A percentile compares a stretch with the other conserved stretches of the same genome.
Conservation (phyloP, 1,140 invertebrate species). For the Nasonia giraulti region DNA sequence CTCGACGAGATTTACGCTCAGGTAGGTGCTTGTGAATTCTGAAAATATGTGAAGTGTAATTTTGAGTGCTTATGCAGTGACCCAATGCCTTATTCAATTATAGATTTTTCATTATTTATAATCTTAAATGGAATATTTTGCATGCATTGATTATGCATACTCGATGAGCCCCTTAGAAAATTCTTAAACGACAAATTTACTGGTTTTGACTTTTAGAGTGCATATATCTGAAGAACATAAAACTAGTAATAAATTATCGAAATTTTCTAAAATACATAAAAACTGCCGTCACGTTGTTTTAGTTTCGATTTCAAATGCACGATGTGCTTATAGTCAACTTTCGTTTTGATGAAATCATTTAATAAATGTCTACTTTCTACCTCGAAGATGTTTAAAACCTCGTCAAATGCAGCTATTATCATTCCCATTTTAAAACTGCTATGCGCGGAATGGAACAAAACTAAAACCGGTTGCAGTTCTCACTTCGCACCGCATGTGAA, state of each 20-base stretch:
- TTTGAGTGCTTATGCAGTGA: no score
- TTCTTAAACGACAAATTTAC: no score
- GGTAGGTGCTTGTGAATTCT: not conserved
- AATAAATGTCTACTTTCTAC: conserved; percentile 5
- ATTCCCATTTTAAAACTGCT: not conserved
- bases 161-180: no score
- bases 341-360: conserved; percentile 23
- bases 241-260: no score
- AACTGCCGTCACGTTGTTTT: not conserved
- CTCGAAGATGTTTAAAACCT: not conserved
- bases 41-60: no score
- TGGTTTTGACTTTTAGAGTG: no score
- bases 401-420: not conserved
- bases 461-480: not conserved
- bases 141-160: no score
- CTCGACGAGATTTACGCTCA: not conserved
- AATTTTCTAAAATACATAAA: no score
- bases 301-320: not conserved
- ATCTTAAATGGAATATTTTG: no score
- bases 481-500: not conserved
- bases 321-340: not conserved
- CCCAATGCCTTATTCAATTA: no score
- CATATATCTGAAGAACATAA: no score
- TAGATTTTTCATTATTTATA: not conserved
- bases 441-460: not conserved